A percentile compares a stretch with the other conserved stretches of the same genome.
Conservation (phyloP, 2,797 vertebrate genomes). For the Propithecus deckenii region DNA sequence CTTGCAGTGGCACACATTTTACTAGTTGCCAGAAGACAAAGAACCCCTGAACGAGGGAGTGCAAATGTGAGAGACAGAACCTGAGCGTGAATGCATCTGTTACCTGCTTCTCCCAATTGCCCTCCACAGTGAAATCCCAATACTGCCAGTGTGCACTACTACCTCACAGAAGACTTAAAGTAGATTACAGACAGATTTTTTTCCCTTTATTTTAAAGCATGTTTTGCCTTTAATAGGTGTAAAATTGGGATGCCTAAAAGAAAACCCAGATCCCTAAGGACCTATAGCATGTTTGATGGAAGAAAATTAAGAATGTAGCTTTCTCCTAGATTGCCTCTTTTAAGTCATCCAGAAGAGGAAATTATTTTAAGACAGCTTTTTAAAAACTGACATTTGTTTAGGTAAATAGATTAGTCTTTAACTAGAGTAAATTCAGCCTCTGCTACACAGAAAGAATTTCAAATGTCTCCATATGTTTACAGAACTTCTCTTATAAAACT, state of each 20-base stretch:
- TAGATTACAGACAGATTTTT: neutral
- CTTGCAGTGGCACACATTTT: neutral
- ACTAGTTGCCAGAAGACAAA: neutral
- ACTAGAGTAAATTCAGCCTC: neutral
- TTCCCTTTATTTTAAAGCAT: neutral
- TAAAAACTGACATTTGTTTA: neutral
- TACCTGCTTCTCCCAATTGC: neutral
- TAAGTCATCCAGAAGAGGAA: slow-evolving; percentile 4
- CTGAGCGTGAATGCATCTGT: neutral
- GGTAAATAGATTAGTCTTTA: neutral
- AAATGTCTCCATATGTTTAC: neutral
- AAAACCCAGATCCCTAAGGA: neutral
- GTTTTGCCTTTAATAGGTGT: neutral
- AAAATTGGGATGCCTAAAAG: neutral
- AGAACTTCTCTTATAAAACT: neutral
- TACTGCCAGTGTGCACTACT: neutral
- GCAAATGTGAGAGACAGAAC: neutral
- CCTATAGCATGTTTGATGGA: neutral
- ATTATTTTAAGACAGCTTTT: neutral
- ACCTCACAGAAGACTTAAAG: neutral
- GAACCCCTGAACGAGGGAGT: neutral
- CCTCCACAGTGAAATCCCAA: neutral
- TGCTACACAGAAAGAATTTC: neutral
- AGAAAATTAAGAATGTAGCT: neutral
- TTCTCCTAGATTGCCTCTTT: neutral